Percentiles rank a stretch among this genome's conserved stretches.
Evolutionary conservation across 2,888 invertebrate genomes (phyloP).

Genomic region (Thelaira solivaga): DNA sequence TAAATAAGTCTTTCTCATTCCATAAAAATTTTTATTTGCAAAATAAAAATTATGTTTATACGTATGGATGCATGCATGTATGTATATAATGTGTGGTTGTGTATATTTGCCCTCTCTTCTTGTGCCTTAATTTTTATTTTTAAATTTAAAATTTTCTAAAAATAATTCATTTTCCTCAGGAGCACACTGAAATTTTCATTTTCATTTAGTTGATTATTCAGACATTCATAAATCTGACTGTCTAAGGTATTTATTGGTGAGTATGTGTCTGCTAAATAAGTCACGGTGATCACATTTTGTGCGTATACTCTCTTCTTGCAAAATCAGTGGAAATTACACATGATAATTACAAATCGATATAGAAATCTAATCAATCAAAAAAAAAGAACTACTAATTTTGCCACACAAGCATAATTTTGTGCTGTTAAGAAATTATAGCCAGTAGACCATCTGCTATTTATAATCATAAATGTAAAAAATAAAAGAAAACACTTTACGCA

Average conservation of each 20-base stretch:
- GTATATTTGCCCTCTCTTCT: neutral
- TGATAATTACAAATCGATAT: too few species aligned
- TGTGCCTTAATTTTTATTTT: conserved; percentile 6
- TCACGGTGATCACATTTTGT: neutral
- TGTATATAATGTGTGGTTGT: too few species aligned
- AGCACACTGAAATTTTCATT: conserved; percentile 21
- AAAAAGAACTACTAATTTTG: too few species aligned
- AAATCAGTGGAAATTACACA: too few species aligned
- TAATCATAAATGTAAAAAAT: neutral
- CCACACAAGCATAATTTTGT: too few species aligned
- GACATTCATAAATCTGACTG: conserved; percentile 40
- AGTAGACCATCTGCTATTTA: conserved; percentile 36
- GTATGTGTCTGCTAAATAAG: neutral
- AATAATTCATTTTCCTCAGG: neutral
- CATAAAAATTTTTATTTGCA: neutral
- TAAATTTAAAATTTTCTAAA: conserved; percentile 23
- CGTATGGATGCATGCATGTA: too few species aligned
- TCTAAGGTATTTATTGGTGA: conserved; percentile 6
- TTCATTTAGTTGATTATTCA: conserved; percentile 22
- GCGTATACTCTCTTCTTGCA: neutral
- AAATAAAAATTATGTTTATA: conserved; percentile 2
- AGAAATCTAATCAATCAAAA: too few species aligned
- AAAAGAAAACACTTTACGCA: conserved; percentile 15
- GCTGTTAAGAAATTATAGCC: too few species aligned
- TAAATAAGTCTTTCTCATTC: conserved; percentile 18